Evolutionary conservation across 2,797 vertebrate genomes (phyloP), one percentile per base, ranked within the genome.

Genomic region (Myotis daubentonii): DNA sequence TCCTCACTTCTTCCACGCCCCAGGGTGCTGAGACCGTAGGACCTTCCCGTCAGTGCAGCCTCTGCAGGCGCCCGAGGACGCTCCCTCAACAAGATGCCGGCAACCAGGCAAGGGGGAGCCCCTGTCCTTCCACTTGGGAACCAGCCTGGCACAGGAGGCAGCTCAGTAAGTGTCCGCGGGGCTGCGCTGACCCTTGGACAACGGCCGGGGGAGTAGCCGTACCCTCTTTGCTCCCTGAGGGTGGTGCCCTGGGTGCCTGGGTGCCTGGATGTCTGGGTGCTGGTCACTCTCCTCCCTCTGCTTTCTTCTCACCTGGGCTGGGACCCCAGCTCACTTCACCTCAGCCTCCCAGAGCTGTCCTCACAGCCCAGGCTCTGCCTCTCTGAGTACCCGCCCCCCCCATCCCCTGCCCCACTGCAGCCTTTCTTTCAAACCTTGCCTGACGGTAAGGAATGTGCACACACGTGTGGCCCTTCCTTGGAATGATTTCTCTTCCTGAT

Each of bases 351-450:
- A 17, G 33, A 20, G 22, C 51, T 47, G 16, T 47, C 33, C 3
- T 22, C 20, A 22, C 3, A 17, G 0, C 30, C 70, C 70, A 82
- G 78, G 30, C 53, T 65, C 36, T 33, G 36, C 33, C 3, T 20
- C 16, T 23, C 47, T 6, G 28, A 20, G 53, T 41, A 41, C 41
- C 20, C 6, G 1, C 0, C 8, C 55, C 23, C 57, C 23, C 23
- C 41, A 41, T 1, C 41, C 41, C 41, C 41, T 44, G 41, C 41
- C 41, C 41, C 41, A 6, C 30, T 19, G 51, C 65, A 44, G 0
- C 20, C 57, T 87, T 71, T 86, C 47, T 87, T 78, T 23, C 44
- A 62, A 7, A n/a, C 30, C 53, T 91, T 70, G 20, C 74, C 25
- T 33, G 53, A 4, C 25, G 53, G n/a, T 60, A 55, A 83, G 44